These are phyloP conservation scores for Diplolepis rosae DNA, from an alignment of 2,888 invertebrate genomes.

Conservation along the genomic window DNA sequence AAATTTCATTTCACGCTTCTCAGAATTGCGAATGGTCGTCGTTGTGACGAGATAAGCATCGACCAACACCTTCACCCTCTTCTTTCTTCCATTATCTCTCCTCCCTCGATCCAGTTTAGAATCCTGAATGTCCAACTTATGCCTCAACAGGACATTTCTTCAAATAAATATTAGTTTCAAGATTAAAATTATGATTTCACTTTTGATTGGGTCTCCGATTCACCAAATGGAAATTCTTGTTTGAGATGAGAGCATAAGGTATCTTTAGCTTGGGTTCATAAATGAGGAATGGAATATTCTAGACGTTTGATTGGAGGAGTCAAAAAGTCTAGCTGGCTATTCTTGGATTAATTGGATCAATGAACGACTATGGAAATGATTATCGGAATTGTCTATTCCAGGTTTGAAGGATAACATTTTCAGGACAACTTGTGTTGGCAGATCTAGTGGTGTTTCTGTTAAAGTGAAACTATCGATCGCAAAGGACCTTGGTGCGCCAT, in stretches of 20 bases:
- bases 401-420: background rate
- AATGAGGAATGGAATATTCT: background rate
- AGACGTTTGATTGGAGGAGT: background rate
- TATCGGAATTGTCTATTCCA: background rate
- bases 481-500: constrained; percentile 71
- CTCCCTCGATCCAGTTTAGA: too few relatives aligned
- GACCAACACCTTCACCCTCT: constrained; percentile 43
- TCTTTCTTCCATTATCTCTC: constrained; percentile 10
- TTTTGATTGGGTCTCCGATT: background rate
- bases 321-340: background rate
- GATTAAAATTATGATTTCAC: background rate
- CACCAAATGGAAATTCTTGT: too few relatives aligned
- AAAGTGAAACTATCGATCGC: constrained; percentile 69
- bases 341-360: background rate
- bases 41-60: constrained; percentile 43
- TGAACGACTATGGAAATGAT: background rate
- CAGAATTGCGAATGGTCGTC: constrained; percentile 51
- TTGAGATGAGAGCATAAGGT: background rate
- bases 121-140: too few relatives aligned
- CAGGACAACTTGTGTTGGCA: constrained; percentile 6
- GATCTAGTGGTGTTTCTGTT: constrained; percentile 46
- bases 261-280: background rate
- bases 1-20: constrained; percentile 73
- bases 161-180: too few relatives aligned
- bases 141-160: too few relatives aligned